Evolutionary conservation across 2,888 invertebrate species (phyloP).

Genomic region (Lysandra bellargus): DNA sequence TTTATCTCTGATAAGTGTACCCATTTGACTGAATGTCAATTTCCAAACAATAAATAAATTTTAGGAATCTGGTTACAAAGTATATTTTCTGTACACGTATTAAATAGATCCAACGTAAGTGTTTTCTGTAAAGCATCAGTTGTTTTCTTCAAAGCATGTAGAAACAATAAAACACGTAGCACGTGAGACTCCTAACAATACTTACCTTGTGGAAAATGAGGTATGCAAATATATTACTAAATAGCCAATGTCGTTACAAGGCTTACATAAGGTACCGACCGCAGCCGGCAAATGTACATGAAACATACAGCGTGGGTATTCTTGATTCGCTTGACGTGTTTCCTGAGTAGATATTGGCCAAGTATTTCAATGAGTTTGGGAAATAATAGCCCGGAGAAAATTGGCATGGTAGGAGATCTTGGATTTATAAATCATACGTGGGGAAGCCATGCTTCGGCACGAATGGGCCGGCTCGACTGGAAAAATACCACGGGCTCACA

Average conservation of each 20-base stretch:
- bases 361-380: neutral
- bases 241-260: constrained; percentile 58
- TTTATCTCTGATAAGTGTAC: too few species aligned
- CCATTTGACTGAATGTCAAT: too few species aligned
- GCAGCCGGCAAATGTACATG: constrained; percentile 57
- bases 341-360: neutral
- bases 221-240: constrained; percentile 47
- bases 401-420: neutral
- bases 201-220: constrained; percentile 25
- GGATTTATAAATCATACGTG: neutral
- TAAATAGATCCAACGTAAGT: neutral
- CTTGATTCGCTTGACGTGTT: constrained; percentile 34
- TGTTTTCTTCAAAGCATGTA: neutral
- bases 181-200: constrained; percentile 16
- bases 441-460: too few species aligned
- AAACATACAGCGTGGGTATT: constrained; percentile 40
- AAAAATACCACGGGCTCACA: too few species aligned
- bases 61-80: neutral
- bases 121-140: neutral
- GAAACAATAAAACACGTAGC: constrained; percentile 21
- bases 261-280: constrained; percentile 59
- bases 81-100: neutral
- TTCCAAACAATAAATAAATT: too few species aligned
- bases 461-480: too few species aligned
- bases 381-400: neutral